A percentile compares a stretch with the other conserved stretches of the same genome.
phyloP scores from a whole-genome alignment of 2,888 invertebrate species.

The Horisme vitalbata region DNA sequence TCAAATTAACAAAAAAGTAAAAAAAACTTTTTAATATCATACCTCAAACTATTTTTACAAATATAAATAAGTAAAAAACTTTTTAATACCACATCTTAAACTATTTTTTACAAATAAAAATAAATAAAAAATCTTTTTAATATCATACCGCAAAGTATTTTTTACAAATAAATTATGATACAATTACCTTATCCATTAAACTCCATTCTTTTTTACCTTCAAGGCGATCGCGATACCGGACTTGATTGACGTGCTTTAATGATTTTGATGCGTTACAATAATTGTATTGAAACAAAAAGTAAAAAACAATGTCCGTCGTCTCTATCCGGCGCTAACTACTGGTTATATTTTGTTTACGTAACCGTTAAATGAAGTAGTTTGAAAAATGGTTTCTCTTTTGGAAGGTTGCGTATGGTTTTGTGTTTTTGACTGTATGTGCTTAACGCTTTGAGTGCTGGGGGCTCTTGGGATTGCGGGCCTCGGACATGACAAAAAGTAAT shows the following conservation, averaged over 20 bases:
- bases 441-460: too few species aligned
- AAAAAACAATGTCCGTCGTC: constrained; percentile 35
- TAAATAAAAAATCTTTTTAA: too few species aligned
- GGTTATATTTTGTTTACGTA: constrained; percentile 62
- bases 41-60: too few species aligned
- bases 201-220: constrained; percentile 33
- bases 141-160: neutral
- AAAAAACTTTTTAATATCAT: too few species aligned
- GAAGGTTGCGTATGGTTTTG: constrained; percentile 30
- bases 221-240: constrained; percentile 42
- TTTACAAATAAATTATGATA: constrained; percentile 12
- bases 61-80: too few species aligned
- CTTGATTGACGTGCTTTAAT: constrained; percentile 61
- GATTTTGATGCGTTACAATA: constrained; percentile 60
- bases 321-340: constrained; percentile 53
- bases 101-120: too few species aligned
- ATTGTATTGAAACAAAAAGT: constrained; percentile 50
- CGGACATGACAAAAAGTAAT: too few species aligned
- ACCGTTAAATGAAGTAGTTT: constrained; percentile 46
- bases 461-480: too few species aligned
- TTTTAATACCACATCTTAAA: too few species aligned
- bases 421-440: too few species aligned
- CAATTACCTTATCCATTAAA: constrained; percentile 28
- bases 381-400: constrained; percentile 52
- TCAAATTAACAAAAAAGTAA: too few species aligned